Evolutionary conservation across 2,888 invertebrate genomes (phyloP), one percentile per base, ranked within the genome.

Genomic region (Pseudoips prasinana): DNA sequence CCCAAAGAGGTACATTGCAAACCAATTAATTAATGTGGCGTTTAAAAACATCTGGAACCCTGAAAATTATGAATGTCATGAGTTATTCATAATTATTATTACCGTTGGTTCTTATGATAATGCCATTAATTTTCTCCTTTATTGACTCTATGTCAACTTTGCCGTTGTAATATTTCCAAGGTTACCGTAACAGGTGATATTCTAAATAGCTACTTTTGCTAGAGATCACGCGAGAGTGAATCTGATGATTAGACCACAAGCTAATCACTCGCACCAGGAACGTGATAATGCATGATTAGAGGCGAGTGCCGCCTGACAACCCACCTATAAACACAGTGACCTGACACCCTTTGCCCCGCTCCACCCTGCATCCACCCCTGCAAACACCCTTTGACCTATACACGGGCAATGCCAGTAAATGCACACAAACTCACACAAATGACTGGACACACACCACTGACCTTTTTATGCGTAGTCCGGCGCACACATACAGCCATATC

Each of bases 281-380:
- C 48, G 49, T 67, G 68, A 68, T 69, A 67, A 69, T 67, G 68
- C 69, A 65, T 61, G 70, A 68, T 75, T 66, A 69, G 63, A 64
- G 51, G 62, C 60, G 62, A 65, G 64, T 62, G 62, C 64, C 53
- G 61, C 59, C 58, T 64, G 64, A 60, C 49, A 53, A 57, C 22
- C 54, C 66, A 72, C 82, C 82, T 73, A 83, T 64, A 82, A 78
- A 82, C 84, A 84, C 70, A 74, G 62, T 82, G 84, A 82, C 85
- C 83, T 65, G 64, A 55, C 69, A 62, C 62, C 64, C 61, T 52
- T 14, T 32, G 28, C 41, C 51, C 46, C 58, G 45, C 60, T 30
- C 43, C 47, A 43, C 53, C 33, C 41, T 36, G 11, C 39, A 28
- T 22, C 19, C 20, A 36, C 60, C 48, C 37, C 53, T 29, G 29